These are phyloP conservation scores for Aradus depressus DNA, from an alignment of 2,888 invertebrate species.

Conservation along the genomic window DNA sequence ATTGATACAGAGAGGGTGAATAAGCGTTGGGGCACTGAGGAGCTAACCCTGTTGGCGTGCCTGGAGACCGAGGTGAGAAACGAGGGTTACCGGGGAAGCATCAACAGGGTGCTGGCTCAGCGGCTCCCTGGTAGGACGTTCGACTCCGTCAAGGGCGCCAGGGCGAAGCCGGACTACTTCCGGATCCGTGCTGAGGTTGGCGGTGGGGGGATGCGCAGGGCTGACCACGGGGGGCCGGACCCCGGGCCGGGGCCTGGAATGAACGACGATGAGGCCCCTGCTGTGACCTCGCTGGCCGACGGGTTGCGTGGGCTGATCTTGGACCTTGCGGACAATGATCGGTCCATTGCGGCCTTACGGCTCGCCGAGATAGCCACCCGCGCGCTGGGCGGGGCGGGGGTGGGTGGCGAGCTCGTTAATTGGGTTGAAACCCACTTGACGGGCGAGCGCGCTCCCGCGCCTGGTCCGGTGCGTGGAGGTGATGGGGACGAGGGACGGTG, in stretches of 20 bases:
- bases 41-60: background rate
- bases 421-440: background rate
- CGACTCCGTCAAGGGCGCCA: background rate
- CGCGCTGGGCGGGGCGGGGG: too few species aligned
- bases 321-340: background rate
- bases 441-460: too few species aligned
- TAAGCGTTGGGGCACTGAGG: background rate
- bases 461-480: background rate
- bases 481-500: background rate
- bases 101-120: background rate
- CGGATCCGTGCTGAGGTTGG: too few species aligned
- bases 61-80: background rate
- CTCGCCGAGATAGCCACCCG: too few species aligned
- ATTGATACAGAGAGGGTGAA: background rate
- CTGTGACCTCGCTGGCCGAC: background rate
- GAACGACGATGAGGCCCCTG: background rate
- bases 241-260: background rate
- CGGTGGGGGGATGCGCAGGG: too few species aligned
- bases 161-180: background rate
- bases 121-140: background rate
- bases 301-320: background rate
- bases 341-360: too few species aligned
- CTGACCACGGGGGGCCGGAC: too few species aligned
- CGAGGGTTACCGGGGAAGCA: background rate
- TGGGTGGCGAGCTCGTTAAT: background rate